Evolutionary conservation across 2,113 vertebrate species (phyloP).

Genomic region (Tachycineta bicolor): DNA sequence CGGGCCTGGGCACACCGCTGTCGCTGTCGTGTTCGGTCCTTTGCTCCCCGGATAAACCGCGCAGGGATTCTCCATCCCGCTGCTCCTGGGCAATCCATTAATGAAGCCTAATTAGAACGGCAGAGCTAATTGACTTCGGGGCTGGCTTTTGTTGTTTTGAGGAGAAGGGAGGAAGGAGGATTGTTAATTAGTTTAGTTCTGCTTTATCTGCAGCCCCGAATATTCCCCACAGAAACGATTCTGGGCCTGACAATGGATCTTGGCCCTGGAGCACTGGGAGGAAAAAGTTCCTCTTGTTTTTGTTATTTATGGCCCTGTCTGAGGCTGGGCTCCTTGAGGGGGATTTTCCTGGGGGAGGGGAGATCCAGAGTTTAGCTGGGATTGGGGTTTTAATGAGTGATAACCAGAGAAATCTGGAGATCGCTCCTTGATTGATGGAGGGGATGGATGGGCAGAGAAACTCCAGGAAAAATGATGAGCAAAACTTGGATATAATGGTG

Average conservation of each 20-base stretch:
- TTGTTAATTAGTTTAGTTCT: conserved; percentile 55
- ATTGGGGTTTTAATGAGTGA: not conserved
- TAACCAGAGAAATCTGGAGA: not conserved
- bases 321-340: not conserved
- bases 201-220: conserved; percentile 32
- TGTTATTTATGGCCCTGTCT: not conserved
- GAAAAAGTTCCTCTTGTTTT: not conserved
- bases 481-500: too few relatives aligned
- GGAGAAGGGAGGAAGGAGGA: not conserved
- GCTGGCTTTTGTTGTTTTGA: conserved; percentile 1
- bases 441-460: not conserved
- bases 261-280: not conserved
- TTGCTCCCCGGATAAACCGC: not conserved
- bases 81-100: conserved; percentile 30
- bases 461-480: fast-evolving
- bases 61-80: conserved; percentile 2
- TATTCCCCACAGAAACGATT: conserved; percentile 2
- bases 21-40: not conserved
- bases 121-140: conserved; percentile 26
- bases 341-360: not conserved
- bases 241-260: not conserved
- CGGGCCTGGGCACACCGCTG: not conserved
- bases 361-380: not conserved
- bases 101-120: conserved; percentile 44
- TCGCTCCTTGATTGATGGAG: not conserved